A percentile compares a stretch with the other conserved stretches of the same genome.
Conservation (phyloP, 2,797 vertebrate genomes). For the Syncerus caffer region DNA sequence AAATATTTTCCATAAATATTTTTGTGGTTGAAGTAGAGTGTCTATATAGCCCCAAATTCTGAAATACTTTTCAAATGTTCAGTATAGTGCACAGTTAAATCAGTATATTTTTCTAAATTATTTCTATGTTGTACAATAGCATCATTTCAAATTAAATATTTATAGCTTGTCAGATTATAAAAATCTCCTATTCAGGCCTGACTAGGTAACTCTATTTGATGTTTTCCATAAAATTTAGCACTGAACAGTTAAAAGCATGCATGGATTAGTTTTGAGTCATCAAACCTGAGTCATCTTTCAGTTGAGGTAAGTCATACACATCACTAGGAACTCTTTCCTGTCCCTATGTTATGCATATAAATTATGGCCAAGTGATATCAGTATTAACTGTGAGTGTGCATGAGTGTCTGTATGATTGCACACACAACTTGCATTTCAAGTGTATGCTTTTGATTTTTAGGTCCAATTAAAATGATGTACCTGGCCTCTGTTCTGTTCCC, state of each 20-base stretch:
- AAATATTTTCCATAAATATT: background rate
- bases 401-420: no score
- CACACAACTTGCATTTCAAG: background rate
- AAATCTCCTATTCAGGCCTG: background rate
- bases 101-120: background rate
- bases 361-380: background rate
- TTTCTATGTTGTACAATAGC: background rate
- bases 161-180: background rate
- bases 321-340: background rate
- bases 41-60: background rate
- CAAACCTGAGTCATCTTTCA: background rate
- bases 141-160: background rate
- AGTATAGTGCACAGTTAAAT: background rate
- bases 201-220: background rate
- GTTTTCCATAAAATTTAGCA: background rate
- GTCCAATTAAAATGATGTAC: conserved; percentile 51
- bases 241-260: background rate
- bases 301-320: background rate
- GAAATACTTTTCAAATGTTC: background rate
- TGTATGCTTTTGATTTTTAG: conserved; percentile 29
- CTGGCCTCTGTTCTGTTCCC: background rate
- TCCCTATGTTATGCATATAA: background rate
- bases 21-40: background rate
- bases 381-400: background rate
- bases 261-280: background rate